Conservation (phyloP, 1,140 invertebrate genomes). For the Drosophila seguyi region DNA sequence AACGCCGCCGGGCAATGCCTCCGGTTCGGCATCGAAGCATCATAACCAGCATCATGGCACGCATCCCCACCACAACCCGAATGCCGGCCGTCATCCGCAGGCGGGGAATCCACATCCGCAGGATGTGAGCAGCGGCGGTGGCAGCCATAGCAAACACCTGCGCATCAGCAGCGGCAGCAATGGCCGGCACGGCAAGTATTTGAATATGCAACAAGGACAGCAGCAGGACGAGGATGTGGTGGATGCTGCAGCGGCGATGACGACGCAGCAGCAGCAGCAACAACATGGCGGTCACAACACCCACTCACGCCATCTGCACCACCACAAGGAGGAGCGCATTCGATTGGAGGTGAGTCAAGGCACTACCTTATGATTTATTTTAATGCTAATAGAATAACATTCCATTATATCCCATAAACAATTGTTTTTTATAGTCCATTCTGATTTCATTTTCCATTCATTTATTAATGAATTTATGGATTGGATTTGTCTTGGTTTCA, state of each 20-base stretch:
- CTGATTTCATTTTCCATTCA: constrained; percentile 44
- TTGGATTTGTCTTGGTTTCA: constrained; percentile 31
- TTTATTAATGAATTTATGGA: constrained; percentile 54
- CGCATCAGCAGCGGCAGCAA: constrained; percentile 66
- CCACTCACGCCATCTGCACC: constrained; percentile 73
- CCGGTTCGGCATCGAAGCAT: constrained; percentile 34
- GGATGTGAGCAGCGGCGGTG: constrained; percentile 60
- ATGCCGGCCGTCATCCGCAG: constrained; percentile 33
- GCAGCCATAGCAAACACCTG: constrained; percentile 71
- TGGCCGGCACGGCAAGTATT: constrained; percentile 72
- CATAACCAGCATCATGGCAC: constrained; percentile 36
- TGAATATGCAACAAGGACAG: constrained; percentile 56
- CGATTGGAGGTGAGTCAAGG: constrained; percentile 77
- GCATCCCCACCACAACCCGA: constrained; percentile 42
- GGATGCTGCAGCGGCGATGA: constrained; percentile 61
- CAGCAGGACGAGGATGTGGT: constrained; percentile 68
- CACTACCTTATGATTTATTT: not conserved
- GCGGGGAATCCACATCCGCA: constrained; percentile 37
- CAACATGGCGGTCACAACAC: constrained; percentile 29
- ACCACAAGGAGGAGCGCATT: constrained; percentile 79
- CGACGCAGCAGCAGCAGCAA: constrained; percentile 34
- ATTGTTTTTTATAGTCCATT: constrained; percentile 34
- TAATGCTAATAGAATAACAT: constrained; percentile 8
- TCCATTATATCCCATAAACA: constrained; percentile 31
- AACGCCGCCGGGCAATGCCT: constrained; percentile 69